A percentile compares a stretch with the other conserved stretches of the same genome.
Evolutionary conservation across 2,113 vertebrate species (phyloP).

Genomic region (Sinocyclocheilus maitianheensis): DNA sequence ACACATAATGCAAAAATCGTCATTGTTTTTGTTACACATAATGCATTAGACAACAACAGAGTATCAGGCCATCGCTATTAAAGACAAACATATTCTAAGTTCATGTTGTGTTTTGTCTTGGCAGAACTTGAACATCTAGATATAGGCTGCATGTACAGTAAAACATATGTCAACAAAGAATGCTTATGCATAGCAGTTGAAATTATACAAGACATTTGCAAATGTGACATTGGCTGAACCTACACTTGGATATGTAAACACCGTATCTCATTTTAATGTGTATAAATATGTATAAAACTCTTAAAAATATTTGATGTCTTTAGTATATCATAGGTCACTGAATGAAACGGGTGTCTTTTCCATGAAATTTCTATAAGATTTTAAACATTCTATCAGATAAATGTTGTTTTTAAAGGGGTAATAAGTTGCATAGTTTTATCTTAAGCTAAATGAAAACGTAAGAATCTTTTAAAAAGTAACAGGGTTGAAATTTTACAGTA

Average conservation of each 20-base stretch:
- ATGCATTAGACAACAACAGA: neutral
- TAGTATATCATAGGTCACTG: neutral
- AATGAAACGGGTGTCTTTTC: neutral
- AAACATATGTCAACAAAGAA: neutral
- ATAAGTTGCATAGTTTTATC: neutral
- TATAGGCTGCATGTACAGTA: neutral
- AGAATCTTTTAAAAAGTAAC: neutral
- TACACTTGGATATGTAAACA: neutral
- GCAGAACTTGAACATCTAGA: neutral
- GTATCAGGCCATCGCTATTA: neutral
- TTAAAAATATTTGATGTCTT: neutral
- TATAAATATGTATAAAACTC: neutral
- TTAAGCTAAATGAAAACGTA: neutral
- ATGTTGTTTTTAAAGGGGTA: too few relatives aligned
- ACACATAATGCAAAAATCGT: neutral
- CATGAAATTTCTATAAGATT: neutral
- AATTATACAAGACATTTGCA: neutral
- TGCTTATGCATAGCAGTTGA: too few relatives aligned
- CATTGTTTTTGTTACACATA: neutral
- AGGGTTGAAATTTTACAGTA: neutral
- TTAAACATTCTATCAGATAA: too few relatives aligned
- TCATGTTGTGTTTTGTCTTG: neutral
- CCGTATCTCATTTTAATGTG: neutral
- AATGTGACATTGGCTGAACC: neutral
- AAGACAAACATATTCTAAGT: neutral